These are phyloP conservation scores for Nothocercus julius DNA, from an alignment of 2,113 vertebrate species.

Conservation along the genomic window DNA sequence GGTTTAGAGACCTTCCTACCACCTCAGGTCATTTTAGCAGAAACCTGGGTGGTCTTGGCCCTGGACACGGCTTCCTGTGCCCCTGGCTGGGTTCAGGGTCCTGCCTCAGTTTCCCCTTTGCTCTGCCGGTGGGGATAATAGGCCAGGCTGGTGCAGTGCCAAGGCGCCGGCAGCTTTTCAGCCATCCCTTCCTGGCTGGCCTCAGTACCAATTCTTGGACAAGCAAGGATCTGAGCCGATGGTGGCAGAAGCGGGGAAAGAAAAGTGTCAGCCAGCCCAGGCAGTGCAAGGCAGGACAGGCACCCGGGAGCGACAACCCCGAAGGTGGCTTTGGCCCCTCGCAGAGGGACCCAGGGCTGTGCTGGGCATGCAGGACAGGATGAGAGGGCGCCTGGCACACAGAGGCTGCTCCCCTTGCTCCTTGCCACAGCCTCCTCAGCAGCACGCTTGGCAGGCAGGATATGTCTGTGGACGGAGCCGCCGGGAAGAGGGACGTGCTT, in stretches of 20 bases:
- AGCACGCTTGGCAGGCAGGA: too few species aligned
- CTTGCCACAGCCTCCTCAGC: accelerated
- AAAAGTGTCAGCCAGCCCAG: too few species aligned
- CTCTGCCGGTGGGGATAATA: too few species aligned
- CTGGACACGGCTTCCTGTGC: background rate
- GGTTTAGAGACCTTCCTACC: background rate
- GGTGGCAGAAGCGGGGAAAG: too few species aligned
- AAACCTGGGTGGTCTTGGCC: background rate
- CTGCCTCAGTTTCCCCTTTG: background rate
- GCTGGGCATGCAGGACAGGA: too few species aligned
- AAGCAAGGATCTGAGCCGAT: background rate
- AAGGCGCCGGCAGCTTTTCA: too few species aligned
- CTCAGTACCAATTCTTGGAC: accelerated
- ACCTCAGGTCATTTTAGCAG: accelerated
- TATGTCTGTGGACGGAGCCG: accelerated
- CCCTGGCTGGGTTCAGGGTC: background rate
- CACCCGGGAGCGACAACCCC: too few species aligned
- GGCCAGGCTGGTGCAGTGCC: too few species aligned
- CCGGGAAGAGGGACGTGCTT: background rate
- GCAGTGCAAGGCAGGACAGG: too few species aligned
- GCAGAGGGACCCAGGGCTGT: too few species aligned
- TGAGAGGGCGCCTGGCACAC: too few species aligned
- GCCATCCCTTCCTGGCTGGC: background rate
- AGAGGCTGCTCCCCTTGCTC: background rate
- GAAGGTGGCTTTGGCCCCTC: too few species aligned